Evolutionary conservation across 2,888 invertebrate genomes (phyloP).

Genomic region (Leptinotarsa tumamoca): DNA sequence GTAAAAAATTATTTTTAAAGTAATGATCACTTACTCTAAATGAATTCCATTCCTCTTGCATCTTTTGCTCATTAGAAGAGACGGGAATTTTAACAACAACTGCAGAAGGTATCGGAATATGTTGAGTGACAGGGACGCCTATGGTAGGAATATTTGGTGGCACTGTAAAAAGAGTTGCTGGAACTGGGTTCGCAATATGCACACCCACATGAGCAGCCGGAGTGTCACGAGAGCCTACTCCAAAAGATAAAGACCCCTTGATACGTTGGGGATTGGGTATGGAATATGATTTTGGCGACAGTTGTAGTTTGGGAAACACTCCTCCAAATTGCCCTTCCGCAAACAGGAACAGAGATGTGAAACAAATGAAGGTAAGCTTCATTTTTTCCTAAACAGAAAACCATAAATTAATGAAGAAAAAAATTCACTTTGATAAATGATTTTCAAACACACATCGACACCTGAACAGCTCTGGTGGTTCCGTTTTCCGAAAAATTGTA

Average conservation of each 20-base stretch:
- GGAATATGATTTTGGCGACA: background rate
- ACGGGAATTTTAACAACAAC: background rate
- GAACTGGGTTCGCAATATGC: background rate
- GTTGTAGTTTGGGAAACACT: background rate
- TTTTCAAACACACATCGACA: background rate
- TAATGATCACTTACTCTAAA: background rate
- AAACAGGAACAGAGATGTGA: background rate
- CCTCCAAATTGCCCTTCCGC: background rate
- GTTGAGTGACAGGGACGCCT: background rate
- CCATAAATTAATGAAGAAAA: background rate
- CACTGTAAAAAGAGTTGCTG: background rate
- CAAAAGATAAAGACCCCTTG: background rate
- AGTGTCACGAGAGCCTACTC: background rate
- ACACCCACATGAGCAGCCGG: background rate
- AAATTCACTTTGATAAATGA: background rate
- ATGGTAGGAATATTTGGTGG: background rate
- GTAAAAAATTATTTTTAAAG: background rate
- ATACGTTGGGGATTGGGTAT: background rate
- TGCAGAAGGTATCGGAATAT: background rate
- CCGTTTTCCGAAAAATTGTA: too few species aligned
- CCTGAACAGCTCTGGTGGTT: background rate
- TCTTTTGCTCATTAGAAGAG: background rate
- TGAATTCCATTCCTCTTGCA: constrained; percentile 14
- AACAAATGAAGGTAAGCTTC: constrained; percentile 14
- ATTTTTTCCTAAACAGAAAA: constrained; percentile 10